Evolutionary conservation across 2,888 invertebrate genomes (phyloP).

Genomic region (Leptothorax acervorum): DNA sequence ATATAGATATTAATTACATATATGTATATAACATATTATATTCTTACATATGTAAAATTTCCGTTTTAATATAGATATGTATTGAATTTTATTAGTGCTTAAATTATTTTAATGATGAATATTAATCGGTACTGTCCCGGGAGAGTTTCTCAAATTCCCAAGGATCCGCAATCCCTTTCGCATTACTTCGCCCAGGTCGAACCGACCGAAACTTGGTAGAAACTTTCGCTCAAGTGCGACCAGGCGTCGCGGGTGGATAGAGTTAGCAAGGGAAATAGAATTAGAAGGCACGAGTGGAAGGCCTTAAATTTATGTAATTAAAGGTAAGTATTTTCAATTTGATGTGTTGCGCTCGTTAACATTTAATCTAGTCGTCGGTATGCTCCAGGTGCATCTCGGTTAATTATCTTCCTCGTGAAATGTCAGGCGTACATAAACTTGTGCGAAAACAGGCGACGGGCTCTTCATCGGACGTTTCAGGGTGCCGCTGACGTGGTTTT

Average conservation of each 20-base stretch:
- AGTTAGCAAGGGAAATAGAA: constrained; percentile 64
- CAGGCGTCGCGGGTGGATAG: constrained; percentile 31
- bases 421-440: constrained; percentile 13
- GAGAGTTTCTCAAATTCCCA: constrained; percentile 38
- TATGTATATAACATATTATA: not conserved
- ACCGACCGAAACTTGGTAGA: constrained; percentile 26
- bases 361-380: constrained; percentile 65
- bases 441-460: not conserved
- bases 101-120: constrained; percentile 4
- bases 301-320: constrained; percentile 77
- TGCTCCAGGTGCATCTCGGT: constrained; percentile 32
- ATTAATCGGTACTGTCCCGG: not conserved
- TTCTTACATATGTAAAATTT: not conserved
- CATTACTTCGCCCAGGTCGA: constrained; percentile 25
- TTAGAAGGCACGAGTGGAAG: constrained; percentile 60
- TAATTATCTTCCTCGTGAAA: constrained; percentile 58
- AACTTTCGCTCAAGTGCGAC: constrained; percentile 29
- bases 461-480: constrained; percentile 10
- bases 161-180: constrained; percentile 54
- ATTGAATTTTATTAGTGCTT: not conserved
- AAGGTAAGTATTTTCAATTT: constrained; percentile 67
- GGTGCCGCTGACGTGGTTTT: constrained; percentile 15
- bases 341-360: constrained; percentile 68
- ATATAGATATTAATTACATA: not conserved
- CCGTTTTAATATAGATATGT: not conserved